phyloP scores from a whole-genome alignment of 1,140 invertebrate species.

The Frieseomelitta varia region DNA sequence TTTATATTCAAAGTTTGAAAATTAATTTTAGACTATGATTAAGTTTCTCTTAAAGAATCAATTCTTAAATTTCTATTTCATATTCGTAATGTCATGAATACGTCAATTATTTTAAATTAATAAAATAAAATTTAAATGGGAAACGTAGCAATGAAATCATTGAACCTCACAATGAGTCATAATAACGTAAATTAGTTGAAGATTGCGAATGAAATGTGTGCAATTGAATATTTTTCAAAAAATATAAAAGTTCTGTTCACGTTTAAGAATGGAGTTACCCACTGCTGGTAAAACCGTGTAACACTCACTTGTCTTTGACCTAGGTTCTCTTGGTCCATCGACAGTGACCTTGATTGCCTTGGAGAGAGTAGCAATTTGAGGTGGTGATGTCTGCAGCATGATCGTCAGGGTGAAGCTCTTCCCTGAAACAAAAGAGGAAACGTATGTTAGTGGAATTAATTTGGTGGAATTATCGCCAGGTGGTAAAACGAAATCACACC shows the following conservation, averaged over 20 bases:
- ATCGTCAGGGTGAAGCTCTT: slow-evolving; percentile 99
- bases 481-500: slow-evolving; percentile 44
- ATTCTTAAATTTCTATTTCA: background rate
- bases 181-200: no score
- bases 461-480: slow-evolving; percentile 56
- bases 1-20: no score
- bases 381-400: slow-evolving; percentile 94
- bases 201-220: no score
- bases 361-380: slow-evolving; percentile 95
- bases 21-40: background rate
- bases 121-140: no score
- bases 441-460: background rate
- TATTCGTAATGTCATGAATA: background rate
- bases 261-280: slow-evolving; percentile 34
- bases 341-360: slow-evolving; percentile 99
- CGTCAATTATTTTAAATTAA: no score
- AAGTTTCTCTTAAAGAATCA: background rate
- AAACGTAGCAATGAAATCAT: no score
- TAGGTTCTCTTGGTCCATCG: slow-evolving; percentile 97
- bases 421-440: slow-evolving; percentile 84
- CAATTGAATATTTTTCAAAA: background rate
- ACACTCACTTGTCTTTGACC: slow-evolving; percentile 94
- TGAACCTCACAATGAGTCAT: no score
- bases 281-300: slow-evolving; percentile 49
- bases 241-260: no score